Evolutionary conservation across 2,888 invertebrate species (phyloP), one percentile per base, ranked within the genome.

Genomic region (Torymus tubicola): DNA sequence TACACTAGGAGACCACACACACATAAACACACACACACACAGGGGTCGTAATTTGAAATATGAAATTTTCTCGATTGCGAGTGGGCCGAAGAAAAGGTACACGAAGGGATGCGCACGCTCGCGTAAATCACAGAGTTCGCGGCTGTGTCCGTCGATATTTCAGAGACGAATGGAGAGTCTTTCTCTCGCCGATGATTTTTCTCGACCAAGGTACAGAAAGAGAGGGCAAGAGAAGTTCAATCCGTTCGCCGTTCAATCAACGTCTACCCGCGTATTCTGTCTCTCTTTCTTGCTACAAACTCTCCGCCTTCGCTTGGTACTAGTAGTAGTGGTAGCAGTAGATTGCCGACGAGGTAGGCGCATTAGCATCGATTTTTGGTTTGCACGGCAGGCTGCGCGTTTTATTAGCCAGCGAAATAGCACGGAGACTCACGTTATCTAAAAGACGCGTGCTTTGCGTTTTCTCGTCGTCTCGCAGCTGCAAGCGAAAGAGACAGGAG

Each of bases 361-460:
- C 78, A 78, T 78, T 78, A 78, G 78, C 55, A 78, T 78, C 78
- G 78, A 72, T 78, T 73, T 73, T 73, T 68, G 60, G 42, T 78
- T 78, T 71, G 65, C 21, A 55, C 57, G 11, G 14, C 50, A 50
- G 55, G 63, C 42, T 55, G 77, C 18, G 42, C 58, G 58, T 78
- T 79, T 73, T 79, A 79, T 79, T 74, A 69, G 79, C 73, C 60
- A 55, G 77, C 58, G 69, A 67, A 71, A 78, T 68, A 75, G 31
- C 11, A 53, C 53, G 63, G 2, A 53, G 55, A 14, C 42, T 2
- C 31, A 10, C 14, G 42, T 42, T 42, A 42, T 42, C 42, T 42
- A 42, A 42, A 42, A 42, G 42, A 42, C 42, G 42, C 42, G 42
- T 42, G 8, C 42, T 42, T 42, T 42, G 42, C 42, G 42, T 42